A percentile compares a stretch with the other conserved stretches of the same genome.
phyloP scores from a whole-genome alignment of 2,797 vertebrate genomes.

The Lophotriccus pileatus region DNA sequence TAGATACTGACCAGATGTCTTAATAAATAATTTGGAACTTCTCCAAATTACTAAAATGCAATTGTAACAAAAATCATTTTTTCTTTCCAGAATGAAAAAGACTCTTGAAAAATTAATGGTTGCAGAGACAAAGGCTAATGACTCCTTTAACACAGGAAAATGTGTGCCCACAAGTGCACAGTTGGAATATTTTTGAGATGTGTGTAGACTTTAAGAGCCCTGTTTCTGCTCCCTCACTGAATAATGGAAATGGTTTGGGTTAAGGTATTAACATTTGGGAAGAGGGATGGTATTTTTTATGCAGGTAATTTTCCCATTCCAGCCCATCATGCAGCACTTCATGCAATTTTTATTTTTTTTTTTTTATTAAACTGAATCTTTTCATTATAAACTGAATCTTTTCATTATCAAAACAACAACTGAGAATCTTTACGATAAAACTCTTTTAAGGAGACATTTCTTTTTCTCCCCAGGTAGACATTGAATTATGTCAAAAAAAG shows the following conservation, averaged over 20 bases:
- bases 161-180: not conserved
- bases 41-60: slow-evolving; percentile 6
- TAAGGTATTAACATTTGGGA: not conserved
- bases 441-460: not conserved
- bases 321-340: not conserved
- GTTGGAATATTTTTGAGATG: not conserved
- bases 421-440: not conserved
- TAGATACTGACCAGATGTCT: not conserved
- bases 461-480: not conserved
- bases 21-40: slow-evolving; percentile 22
- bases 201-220: not conserved
- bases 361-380: not conserved
- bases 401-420: not conserved
- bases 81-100: not conserved
- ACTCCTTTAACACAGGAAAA: slow-evolving; percentile 5
- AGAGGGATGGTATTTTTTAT: not conserved
- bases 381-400: not conserved
- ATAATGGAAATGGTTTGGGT: not conserved
- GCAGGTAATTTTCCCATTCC: not conserved
- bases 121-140: slow-evolving; percentile 17
- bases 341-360: not conserved
- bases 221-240: not conserved
- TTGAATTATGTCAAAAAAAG: not conserved
- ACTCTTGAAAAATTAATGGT: slow-evolving; percentile 3
- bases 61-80: not conserved